A percentile compares a stretch with the other conserved stretches of the same genome.
Conservation (phyloP, 2,113 vertebrate genomes). For the Mus pahari region DNA sequence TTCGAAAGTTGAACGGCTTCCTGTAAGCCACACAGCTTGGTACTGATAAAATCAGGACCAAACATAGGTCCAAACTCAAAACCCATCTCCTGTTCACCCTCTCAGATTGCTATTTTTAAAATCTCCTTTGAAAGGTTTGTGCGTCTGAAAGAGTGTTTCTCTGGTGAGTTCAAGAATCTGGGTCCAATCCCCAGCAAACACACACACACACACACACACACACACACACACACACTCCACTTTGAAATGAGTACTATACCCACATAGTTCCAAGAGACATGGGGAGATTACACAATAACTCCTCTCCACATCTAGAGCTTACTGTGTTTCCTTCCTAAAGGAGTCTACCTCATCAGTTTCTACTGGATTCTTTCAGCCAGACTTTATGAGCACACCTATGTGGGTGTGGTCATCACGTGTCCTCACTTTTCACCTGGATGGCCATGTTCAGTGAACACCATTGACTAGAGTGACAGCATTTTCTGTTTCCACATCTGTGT, state of each 20-base stretch:
- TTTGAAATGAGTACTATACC: background rate
- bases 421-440: constrained; percentile 24
- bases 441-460: background rate
- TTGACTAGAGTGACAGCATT: constrained; percentile 51
- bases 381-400: constrained; percentile 7
- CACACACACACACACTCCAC: background rate
- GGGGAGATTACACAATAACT: background rate
- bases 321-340: constrained; percentile 1
- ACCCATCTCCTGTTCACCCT: background rate
- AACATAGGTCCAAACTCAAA: background rate
- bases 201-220: background rate
- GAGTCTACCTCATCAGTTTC: constrained; percentile 17
- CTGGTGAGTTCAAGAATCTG: background rate
- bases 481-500: background rate
- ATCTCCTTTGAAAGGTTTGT: constrained; percentile 23
- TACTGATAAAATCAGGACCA: background rate
- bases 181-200: background rate
- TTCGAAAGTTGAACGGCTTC: background rate
- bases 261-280: background rate
- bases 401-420: background rate
- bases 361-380: background rate
- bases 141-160: background rate
- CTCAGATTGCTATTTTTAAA: constrained; percentile 17
- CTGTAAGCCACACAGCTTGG: background rate
- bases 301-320: background rate